Percentiles rank a stretch among this genome's conserved stretches.
These are phyloP conservation scores for Plebejus melissa DNA, from an alignment of 2,888 invertebrate species.

Conservation along the genomic window DNA sequence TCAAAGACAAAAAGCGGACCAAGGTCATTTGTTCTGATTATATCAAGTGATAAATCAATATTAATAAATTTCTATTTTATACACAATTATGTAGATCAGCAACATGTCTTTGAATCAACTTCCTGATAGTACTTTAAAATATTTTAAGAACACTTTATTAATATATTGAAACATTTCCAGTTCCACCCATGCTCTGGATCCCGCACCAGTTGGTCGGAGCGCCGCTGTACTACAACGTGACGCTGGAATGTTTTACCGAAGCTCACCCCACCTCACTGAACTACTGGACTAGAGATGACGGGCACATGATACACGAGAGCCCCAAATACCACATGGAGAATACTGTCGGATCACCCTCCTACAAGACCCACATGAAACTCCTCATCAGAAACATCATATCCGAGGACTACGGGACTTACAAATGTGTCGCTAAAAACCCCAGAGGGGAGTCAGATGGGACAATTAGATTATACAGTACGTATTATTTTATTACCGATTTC, in stretches of 20 bases:
- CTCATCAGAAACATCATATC: conserved; percentile 87
- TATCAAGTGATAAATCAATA: too few species aligned
- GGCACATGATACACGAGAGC: conserved; percentile 93
- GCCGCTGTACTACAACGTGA: conserved; percentile 89
- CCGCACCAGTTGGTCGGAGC: conserved; percentile 94
- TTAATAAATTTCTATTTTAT: too few species aligned
- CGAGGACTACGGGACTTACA: conserved; percentile 92
- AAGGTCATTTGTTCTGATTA: too few species aligned
- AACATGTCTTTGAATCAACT: too few species aligned
- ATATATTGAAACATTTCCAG: conserved; percentile 70
- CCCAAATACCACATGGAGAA: conserved; percentile 89
- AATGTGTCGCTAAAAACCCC: conserved; percentile 93
- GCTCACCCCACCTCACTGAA: conserved; percentile 94
- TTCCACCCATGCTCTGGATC: conserved; percentile 95
- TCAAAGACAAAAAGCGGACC: too few species aligned
- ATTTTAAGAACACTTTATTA: not conserved
- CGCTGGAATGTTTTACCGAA: conserved; percentile 93
- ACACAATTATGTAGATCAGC: not conserved
- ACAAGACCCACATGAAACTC: conserved; percentile 93
- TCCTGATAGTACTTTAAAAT: too few species aligned
- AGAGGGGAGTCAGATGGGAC: conserved; percentile 94
- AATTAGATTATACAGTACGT: conserved; percentile 93
- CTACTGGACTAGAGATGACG: conserved; percentile 93
- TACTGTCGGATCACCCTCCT: conserved; percentile 82
- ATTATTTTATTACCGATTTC: conserved; percentile 4